Evolutionary conservation across 2,888 invertebrate species (phyloP), one percentile per base, ranked within the genome.

Genomic region (Allophyes oxyacanthae): DNA sequence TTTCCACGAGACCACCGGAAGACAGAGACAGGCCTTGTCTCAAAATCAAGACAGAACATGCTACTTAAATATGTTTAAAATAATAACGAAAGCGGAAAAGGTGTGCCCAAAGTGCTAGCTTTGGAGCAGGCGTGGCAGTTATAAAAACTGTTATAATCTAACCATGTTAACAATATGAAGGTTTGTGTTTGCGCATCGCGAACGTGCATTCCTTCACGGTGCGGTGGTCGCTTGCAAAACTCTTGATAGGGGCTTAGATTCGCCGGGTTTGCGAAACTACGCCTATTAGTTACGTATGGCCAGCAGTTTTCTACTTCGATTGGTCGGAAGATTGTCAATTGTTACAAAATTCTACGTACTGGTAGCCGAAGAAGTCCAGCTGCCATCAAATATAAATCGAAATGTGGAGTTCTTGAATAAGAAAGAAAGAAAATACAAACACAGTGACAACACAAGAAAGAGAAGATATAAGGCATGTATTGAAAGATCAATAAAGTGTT

Each of bases 151-250:
- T 66, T 58, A 48, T 42, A 64, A 55, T 54, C 64, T 48, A 64
- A 72, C 60, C 60, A 60, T 41, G 69, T 77, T 72, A 72, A 53
- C 62, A 69, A 44, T 61, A 72, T 70, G 74, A 81, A 75, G 77
- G 79, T 74, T 48, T 64, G 6, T 43, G 50, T 55, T 70, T 68
- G 68, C 66, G 71, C 75, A 74, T 80, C 79, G 69, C 75, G 73
- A 72, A 69, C 69, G 75, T 78, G 74, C 82, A 87, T 89, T 83
- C 86, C 87, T 86, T 90, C 86, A 88, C 89, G 90, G 87, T 83
- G 82, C 77, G 80, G 51, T 72, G 80, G 73, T 20, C 58, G 67
- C 81, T 90, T 91, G 80, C 91, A 86, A 88, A 85, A 91, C 84
- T 69, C 70, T 72, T 77, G 79, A 85, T 84, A 83, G 82, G 82